A percentile compares a stretch with the other conserved stretches of the same genome.
Evolutionary conservation across 2,888 invertebrate genomes (phyloP).

Genomic region (Epirrhoe tristata): DNA sequence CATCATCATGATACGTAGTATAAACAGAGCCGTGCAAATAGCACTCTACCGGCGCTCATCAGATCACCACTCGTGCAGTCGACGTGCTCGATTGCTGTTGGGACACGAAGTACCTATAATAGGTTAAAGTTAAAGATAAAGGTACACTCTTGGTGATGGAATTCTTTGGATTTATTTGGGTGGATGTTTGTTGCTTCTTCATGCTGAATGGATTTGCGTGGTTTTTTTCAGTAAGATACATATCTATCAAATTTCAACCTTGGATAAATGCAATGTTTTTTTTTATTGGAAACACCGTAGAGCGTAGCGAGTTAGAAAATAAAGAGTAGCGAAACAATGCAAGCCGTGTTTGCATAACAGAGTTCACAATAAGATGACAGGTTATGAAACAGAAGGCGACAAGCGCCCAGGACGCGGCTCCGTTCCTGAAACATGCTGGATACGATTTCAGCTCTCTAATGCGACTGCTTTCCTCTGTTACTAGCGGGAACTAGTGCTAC

Average conservation of each 20-base stretch:
- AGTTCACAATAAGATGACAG: conserved; percentile 4
- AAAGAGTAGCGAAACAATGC: not conserved
- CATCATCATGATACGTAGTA: conserved; percentile 4
- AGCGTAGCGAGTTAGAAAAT: not conserved
- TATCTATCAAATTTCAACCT: too few species aligned
- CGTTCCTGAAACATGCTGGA: conserved; percentile 28
- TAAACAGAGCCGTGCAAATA: conserved; percentile 9
- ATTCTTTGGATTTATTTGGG: too few species aligned
- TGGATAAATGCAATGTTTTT: too few species aligned
- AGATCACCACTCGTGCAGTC: not conserved
- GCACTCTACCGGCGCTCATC: conserved; percentile 1
- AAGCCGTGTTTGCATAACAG: not conserved
- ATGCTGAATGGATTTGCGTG: too few species aligned
- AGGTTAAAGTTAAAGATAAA: too few species aligned
- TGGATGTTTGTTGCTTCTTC: too few species aligned
- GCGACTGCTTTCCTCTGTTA: conserved; percentile 17
- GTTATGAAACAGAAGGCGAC: not conserved
- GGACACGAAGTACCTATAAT: too few species aligned
- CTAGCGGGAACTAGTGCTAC: conserved; percentile 14
- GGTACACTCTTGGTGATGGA: too few species aligned
- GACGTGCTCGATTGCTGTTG: conserved; percentile 12
- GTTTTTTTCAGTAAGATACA: too few species aligned
- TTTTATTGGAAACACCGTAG: too few species aligned
- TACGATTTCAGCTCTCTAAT: conserved; percentile 31
- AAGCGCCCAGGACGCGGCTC: not conserved